Percentiles rank a stretch among this genome's conserved stretches.
Conservation (phyloP, 2,797 vertebrate genomes). For the Luscinia megarhynchos region DNA sequence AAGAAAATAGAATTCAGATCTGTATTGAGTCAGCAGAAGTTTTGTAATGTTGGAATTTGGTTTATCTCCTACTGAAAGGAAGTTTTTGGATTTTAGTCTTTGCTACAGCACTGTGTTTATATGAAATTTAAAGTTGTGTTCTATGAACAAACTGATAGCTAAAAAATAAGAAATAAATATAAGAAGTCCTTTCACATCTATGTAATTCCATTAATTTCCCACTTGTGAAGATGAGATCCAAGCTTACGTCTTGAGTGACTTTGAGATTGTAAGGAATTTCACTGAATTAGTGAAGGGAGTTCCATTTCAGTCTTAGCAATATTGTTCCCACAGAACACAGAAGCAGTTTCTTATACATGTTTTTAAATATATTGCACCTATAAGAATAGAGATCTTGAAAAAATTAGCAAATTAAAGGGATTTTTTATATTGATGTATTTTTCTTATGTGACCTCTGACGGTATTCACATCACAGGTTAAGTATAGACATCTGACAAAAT, state of each 20-base stretch:
- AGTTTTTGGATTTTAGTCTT: neutral
- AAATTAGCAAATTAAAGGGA: neutral
- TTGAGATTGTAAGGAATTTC: neutral
- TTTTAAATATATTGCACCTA: neutral
- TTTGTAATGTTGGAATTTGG: neutral
- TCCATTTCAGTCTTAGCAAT: neutral
- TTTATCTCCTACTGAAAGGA: neutral
- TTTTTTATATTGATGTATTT: neutral
- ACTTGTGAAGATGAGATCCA: neutral
- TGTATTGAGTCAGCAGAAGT: neutral
- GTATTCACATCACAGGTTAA: neutral
- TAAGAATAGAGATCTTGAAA: neutral
- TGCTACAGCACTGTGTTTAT: neutral
- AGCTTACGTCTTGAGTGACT: neutral
- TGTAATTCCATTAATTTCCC: neutral
- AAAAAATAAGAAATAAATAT: neutral
- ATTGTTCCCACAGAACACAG: neutral
- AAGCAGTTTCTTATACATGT: neutral
- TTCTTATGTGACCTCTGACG: neutral
- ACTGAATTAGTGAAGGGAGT: neutral
- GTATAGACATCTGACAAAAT: neutral
- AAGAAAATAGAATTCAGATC: neutral
- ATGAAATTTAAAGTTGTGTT: neutral
- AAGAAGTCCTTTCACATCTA: neutral
- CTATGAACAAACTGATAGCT: neutral